These are phyloP conservation scores for Hirtodrosophila duncani DNA, from an alignment of 2,888 invertebrate genomes.

Conservation along the genomic window DNA sequence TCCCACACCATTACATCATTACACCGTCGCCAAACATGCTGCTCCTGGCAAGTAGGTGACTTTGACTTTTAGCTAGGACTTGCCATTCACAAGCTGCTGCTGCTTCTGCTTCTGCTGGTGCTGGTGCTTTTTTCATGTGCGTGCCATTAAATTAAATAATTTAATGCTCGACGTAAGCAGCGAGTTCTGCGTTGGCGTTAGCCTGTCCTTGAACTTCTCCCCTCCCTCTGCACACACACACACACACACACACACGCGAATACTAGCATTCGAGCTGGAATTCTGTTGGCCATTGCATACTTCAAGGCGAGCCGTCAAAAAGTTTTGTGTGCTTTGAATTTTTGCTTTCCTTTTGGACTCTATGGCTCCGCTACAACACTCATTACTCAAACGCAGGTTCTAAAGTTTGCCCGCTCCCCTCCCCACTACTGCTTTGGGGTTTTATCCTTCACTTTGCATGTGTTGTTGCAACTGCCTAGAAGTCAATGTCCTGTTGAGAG, in stretches of 20 bases:
- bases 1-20: conserved; percentile 10
- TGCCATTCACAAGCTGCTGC: too few relatives aligned
- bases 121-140: conserved; percentile 27
- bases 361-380: conserved; percentile 2
- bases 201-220: conserved; percentile 51
- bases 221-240: neutral
- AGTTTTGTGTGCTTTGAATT: conserved; percentile 26
- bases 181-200: conserved; percentile 9
- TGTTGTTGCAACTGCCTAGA: conserved; percentile 42
- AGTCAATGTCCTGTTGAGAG: conserved; percentile 63
- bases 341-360: neutral
- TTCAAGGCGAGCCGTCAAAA: conserved; percentile 37
- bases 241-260: neutral
- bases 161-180: conserved; percentile 47
- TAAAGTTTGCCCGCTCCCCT: conserved; percentile 35
- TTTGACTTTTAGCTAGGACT: conserved; percentile 42
- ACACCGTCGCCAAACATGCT: neutral
- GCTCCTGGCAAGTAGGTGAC: conserved; percentile 26
- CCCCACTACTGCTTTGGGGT: too few relatives aligned
- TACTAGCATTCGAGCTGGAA: too few relatives aligned
- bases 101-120: too few relatives aligned
- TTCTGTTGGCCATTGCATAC: too few relatives aligned
- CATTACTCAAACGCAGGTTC: conserved; percentile 56
- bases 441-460: conserved; percentile 13
- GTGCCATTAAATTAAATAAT: conserved; percentile 59